Percentiles rank a stretch among this genome's conserved stretches.
Conservation (phyloP, 2,113 vertebrate genomes). For the Pseudorectes ferrugineus region DNA sequence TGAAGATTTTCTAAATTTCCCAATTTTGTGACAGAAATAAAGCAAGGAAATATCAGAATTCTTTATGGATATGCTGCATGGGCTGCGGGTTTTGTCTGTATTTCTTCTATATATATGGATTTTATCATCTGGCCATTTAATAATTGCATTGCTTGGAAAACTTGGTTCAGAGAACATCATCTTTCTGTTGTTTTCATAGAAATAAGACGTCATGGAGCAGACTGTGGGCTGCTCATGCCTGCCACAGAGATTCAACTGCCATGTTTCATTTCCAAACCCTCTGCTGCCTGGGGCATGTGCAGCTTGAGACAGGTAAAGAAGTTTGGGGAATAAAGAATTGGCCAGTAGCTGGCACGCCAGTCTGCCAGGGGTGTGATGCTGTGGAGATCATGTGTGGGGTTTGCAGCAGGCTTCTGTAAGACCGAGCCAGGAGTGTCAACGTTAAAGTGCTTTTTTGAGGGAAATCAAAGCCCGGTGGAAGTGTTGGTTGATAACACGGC, state of each 20-base stretch:
- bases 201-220: not conserved
- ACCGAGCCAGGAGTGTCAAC: not conserved
- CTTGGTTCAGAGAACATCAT: not conserved
- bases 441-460: not conserved
- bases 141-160: conserved; percentile 3
- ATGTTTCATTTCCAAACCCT: not conserved
- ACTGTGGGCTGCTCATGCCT: not conserved
- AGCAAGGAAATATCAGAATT: conserved; percentile 35
- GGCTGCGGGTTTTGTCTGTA: not conserved
- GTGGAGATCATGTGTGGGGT: not conserved
- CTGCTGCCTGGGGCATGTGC: not conserved
- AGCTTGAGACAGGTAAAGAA: not conserved
- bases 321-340: not conserved
- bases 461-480: conserved; percentile 17
- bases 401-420: not conserved
- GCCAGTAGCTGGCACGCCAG: not conserved
- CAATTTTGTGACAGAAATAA: conserved; percentile 38
- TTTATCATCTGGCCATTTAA: conserved; percentile 30
- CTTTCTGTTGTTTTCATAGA: not conserved
- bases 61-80: not conserved
- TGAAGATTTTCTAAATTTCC: conserved; percentile 48
- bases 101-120: not conserved
- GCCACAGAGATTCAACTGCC: not conserved
- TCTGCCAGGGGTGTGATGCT: not conserved
- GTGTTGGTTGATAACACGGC: not conserved